phyloP scores from a whole-genome alignment of 64 coral and sea anemone genomes.

The Dendronephthya gigantea region DNA sequence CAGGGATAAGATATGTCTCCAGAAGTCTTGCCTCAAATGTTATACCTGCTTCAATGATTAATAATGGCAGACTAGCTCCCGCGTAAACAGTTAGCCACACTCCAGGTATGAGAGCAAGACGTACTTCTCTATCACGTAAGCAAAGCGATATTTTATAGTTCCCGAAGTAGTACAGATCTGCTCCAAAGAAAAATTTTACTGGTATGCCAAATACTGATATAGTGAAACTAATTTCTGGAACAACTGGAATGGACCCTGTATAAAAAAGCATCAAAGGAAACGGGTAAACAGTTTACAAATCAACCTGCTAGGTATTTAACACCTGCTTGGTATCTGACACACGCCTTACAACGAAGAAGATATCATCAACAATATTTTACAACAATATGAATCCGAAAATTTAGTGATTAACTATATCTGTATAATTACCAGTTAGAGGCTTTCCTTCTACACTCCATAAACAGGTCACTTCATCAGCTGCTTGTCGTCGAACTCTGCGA shows the following conservation, averaged over 20 bases:
- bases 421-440: neutral
- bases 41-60: slow-evolving; percentile 66
- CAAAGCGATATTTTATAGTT: slow-evolving; percentile 69
- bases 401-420: no score
- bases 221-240: slow-evolving; percentile 50
- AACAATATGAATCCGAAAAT: neutral
- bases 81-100: slow-evolving; percentile 76
- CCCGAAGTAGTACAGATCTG: slow-evolving; percentile 58
- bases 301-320: no score
- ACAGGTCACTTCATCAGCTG: slow-evolving; percentile 36
- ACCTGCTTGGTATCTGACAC: no score
- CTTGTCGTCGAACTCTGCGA: neutral
- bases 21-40: slow-evolving; percentile 75
- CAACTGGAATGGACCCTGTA: slow-evolving; percentile 1
- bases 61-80: slow-evolving; percentile 39
- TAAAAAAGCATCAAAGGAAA: no score
- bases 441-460: neutral
- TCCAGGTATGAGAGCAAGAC: slow-evolving; percentile 64
- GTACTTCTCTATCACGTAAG: slow-evolving; percentile 59
- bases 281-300: no score
- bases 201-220: slow-evolving; percentile 67
- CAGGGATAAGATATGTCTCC: slow-evolving; percentile 75
- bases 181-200: slow-evolving; percentile 62
- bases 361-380: neutral
- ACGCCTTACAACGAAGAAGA: no score